Evolutionary conservation across 1,140 invertebrate species (phyloP), one percentile per base, ranked within the genome.

Genomic region (Gryon sp.): DNA sequence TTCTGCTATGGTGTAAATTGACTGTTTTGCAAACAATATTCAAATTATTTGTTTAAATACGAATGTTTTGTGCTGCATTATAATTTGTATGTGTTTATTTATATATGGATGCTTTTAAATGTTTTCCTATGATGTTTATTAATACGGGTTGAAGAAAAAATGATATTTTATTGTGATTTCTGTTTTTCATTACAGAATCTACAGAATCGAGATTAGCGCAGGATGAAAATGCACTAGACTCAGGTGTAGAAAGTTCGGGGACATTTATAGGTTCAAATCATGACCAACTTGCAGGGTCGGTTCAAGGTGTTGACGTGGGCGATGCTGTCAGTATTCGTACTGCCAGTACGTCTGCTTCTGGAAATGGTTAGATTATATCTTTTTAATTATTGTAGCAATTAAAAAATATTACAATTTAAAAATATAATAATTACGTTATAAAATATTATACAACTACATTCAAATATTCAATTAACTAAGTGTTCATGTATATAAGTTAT

Each of bases 291-390:
- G 60, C 82, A 82, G 84, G 84, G 50, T 66, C 83, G 19, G 63
- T 73, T 0, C 85, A 86, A 66, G 82, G 83, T 9, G 82, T 82
- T n/a, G 88, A 88, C 50, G 79, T 84, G 34, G 85, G 82, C 16
- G 88, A 88, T 81, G 86, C 82, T 68, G 73, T 86, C 41, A 89
- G 87, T 57, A 82, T 86, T 77, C 86, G 84, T 32, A 88, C 87
- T 50, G 84, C 86, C 15, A 88, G 86, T 59, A 87, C 86, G 15
- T 87, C 86, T 7, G 66, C 84, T 45, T 89, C 87, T 46, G 87
- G 85, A 20, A 87, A 88, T 81, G 86, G 87, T 88, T 66, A 80
- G 72, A 63, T 22, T 28, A 28, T 52, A 16, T 19, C 14, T 48
- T 52, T 22, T 32, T 11, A 22, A 32, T 8, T 22, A 22, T 30